Evolutionary conservation across 2,113 vertebrate genomes (phyloP).

Genomic region (Oophaga pumilio): DNA sequence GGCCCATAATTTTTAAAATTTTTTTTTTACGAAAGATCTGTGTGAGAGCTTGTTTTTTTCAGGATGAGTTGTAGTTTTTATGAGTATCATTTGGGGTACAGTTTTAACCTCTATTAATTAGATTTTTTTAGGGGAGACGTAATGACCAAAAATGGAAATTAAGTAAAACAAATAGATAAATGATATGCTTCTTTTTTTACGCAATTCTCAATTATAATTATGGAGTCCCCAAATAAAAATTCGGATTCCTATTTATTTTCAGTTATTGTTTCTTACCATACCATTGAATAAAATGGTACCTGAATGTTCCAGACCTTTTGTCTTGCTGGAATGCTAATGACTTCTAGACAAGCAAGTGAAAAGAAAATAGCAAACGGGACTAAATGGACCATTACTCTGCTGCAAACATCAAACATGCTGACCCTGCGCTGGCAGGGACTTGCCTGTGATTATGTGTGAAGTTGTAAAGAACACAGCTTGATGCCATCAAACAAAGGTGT

Average conservation of each 20-base stretch:
- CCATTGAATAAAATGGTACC: neutral
- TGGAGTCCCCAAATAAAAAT: neutral
- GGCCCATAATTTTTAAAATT: too few relatives aligned
- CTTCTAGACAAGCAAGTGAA: neutral
- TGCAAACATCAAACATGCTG: conserved; percentile 25
- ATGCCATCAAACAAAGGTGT: conserved; percentile 33
- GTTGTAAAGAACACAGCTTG: conserved; percentile 41
- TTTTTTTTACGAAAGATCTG: too few relatives aligned
- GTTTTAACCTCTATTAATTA: too few relatives aligned
- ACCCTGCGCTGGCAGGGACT: conserved; percentile 4
- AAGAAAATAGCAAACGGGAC: conserved; percentile 23
- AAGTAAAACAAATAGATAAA: too few relatives aligned
- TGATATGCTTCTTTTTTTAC: too few relatives aligned
- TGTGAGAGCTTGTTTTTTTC: too few relatives aligned
- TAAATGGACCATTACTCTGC: neutral
- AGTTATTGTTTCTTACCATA: neutral
- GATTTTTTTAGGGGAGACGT: too few relatives aligned
- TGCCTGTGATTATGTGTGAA: conserved; percentile 36
- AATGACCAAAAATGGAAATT: too few relatives aligned
- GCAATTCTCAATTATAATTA: neutral
- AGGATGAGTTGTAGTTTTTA: too few relatives aligned
- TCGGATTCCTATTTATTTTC: neutral
- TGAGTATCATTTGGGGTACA: too few relatives aligned
- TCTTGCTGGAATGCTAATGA: neutral
- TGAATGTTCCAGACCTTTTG: neutral